phyloP scores from a whole-genome alignment of 1,140 invertebrate species.

The Cotesia chilonis region DNA sequence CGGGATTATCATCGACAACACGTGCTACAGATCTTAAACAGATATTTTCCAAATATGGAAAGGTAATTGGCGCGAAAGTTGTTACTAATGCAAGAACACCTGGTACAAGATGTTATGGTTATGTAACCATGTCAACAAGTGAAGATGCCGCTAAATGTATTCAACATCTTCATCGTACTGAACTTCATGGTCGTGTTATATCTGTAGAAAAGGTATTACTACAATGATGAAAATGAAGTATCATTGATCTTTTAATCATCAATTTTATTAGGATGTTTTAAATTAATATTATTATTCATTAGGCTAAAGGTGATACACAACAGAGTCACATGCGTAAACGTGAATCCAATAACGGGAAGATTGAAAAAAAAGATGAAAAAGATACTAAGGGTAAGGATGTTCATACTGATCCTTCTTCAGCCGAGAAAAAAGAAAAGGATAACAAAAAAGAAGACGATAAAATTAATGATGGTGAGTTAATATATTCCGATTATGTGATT shows the following conservation, averaged over 20 bases:
- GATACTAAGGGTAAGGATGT: constrained; percentile 56
- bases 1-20: constrained; percentile 87
- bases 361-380: constrained; percentile 63
- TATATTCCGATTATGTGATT: constrained; percentile 32
- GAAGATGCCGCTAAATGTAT: constrained; percentile 92
- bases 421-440: constrained; percentile 60
- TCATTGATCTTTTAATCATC: neutral
- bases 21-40: constrained; percentile 91
- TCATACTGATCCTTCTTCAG: constrained; percentile 45
- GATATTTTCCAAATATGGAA: constrained; percentile 90
- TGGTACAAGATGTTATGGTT: constrained; percentile 91
- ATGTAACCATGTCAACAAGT: constrained; percentile 90
- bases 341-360: constrained; percentile 56
- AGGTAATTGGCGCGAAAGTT: constrained; percentile 95
- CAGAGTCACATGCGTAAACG: constrained; percentile 61
- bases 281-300: constrained; percentile 23
- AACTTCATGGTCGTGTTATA: constrained; percentile 92
- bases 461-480: constrained; percentile 49
- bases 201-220: constrained; percentile 84
- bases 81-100: constrained; percentile 92
- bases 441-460: constrained; percentile 57
- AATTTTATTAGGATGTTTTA: constrained; percentile 26
- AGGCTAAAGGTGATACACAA: constrained; percentile 62
- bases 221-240: no score
- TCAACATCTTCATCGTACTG: constrained; percentile 86